A percentile compares a stretch with the other conserved stretches of the same genome.
phyloP scores from a whole-genome alignment of 2,113 vertebrate genomes.

The Meleagris gallopavo region DNA sequence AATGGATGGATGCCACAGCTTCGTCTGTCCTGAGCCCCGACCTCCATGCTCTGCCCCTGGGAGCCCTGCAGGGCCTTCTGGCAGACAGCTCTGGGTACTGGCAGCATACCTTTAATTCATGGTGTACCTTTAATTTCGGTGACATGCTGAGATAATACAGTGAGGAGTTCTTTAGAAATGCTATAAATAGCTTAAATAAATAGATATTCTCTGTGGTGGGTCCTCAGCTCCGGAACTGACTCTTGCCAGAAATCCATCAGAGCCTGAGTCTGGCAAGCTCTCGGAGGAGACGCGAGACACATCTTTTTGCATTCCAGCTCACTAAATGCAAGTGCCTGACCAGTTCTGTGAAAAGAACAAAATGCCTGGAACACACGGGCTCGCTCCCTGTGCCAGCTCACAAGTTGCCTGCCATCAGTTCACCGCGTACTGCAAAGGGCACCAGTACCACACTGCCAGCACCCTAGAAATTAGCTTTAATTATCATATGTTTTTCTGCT shows the following conservation, averaged over 20 bases:
- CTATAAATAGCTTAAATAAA: conserved; percentile 76
- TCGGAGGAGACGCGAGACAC: conserved; percentile 51
- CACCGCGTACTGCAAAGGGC: background rate
- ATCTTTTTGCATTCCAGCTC: conserved; percentile 60
- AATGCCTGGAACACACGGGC: background rate
- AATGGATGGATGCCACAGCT: fast-evolving
- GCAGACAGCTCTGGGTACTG: background rate
- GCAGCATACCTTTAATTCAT: conserved; percentile 52
- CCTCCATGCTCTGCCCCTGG: fast-evolving
- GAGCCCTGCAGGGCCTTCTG: background rate
- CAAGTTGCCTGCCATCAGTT: conserved; percentile 17
- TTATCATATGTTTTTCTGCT: background rate
- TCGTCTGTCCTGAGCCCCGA: fast-evolving
- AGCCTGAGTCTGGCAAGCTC: conserved; percentile 65
- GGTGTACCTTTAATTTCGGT: conserved; percentile 66
- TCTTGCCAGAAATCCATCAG: conserved; percentile 74
- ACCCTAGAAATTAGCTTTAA: background rate
- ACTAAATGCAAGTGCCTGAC: conserved; percentile 43
- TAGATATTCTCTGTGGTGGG: conserved; percentile 74
- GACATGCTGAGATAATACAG: conserved; percentile 67
- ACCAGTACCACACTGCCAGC: background rate
- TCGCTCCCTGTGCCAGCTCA: conserved; percentile 11
- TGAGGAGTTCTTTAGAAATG: conserved; percentile 68
- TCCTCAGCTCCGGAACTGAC: conserved; percentile 68
- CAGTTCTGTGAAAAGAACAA: background rate